Evolutionary conservation across 2,888 invertebrate species (phyloP).

Genomic region (Lochmaea capreae): DNA sequence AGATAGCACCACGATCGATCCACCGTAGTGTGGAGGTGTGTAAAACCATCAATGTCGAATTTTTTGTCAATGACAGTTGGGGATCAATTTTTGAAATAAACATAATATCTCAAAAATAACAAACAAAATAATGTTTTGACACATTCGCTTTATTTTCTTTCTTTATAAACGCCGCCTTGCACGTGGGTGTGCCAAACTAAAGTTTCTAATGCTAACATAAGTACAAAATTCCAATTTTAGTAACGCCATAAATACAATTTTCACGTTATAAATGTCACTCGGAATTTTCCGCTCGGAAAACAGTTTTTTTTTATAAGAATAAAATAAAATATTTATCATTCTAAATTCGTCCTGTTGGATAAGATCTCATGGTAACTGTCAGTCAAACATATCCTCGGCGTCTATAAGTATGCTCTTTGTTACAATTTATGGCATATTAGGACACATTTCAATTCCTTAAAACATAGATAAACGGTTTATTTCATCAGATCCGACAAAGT

Average conservation of each 20-base stretch:
- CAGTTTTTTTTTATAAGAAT: not conserved
- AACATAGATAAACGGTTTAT: constrained; percentile 12
- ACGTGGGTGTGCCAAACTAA: no score
- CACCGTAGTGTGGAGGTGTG: no score
- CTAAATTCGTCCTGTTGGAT: not conserved
- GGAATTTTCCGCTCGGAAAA: not conserved
- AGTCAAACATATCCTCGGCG: constrained; percentile 10
- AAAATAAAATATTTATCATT: constrained; percentile 5
- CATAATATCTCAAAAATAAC: no score
- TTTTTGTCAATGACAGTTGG: no score
- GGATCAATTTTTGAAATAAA: no score
- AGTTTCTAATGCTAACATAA: no score
- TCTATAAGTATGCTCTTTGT: not conserved
- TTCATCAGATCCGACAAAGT: not conserved
- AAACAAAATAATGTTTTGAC: no score
- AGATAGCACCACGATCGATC: no score
- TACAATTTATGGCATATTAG: constrained; percentile 19
- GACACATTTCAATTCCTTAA: constrained; percentile 15
- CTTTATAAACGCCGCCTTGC: no score
- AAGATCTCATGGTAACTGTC: not conserved
- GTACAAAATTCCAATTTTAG: no score
- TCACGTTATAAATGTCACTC: not conserved
- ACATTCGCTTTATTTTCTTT: no score
- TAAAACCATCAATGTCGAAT: no score
- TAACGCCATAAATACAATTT: not conserved